These are phyloP conservation scores for Xanthia togata DNA, from an alignment of 2,888 invertebrate genomes.

Conservation along the genomic window DNA sequence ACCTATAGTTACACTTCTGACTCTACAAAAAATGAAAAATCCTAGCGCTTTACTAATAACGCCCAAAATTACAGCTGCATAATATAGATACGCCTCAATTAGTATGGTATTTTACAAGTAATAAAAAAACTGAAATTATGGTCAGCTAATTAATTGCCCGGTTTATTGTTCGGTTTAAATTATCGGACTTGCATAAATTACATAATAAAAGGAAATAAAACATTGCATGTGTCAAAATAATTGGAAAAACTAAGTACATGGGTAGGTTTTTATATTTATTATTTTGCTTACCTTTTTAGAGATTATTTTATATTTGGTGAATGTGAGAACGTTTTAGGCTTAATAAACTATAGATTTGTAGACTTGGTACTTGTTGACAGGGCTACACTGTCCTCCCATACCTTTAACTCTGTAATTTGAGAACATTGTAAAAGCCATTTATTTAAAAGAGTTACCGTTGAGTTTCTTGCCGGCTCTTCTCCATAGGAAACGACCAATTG, in stretches of 20 bases:
- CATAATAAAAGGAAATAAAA: not conserved
- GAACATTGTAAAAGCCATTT: too few species aligned
- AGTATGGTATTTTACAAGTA: not conserved
- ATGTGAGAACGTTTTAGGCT: too few species aligned
- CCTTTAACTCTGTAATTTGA: too few species aligned
- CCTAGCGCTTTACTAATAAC: conserved; percentile 8
- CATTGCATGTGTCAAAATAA: not conserved
- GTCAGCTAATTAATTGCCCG: not conserved
- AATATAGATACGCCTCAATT: not conserved
- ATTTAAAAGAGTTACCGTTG: too few species aligned
- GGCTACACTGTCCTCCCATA: too few species aligned
- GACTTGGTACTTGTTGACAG: too few species aligned
- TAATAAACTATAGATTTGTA: too few species aligned
- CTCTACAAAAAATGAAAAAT: conserved; percentile 12
- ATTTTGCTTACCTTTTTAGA: too few species aligned
- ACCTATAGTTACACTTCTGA: conserved; percentile 24
- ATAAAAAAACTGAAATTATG: not conserved
- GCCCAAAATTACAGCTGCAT: conserved; percentile 17
- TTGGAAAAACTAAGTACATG: not conserved
- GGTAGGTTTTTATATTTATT: too few species aligned
- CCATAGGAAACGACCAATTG: too few species aligned
- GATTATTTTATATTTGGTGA: too few species aligned
- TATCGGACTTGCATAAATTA: not conserved
- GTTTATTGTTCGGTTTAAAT: not conserved
- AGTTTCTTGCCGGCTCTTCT: too few species aligned